Percentiles rank a stretch among this genome's conserved stretches.
Conservation (phyloP, 2,888 invertebrate species). For the Byasa hedistus region DNA sequence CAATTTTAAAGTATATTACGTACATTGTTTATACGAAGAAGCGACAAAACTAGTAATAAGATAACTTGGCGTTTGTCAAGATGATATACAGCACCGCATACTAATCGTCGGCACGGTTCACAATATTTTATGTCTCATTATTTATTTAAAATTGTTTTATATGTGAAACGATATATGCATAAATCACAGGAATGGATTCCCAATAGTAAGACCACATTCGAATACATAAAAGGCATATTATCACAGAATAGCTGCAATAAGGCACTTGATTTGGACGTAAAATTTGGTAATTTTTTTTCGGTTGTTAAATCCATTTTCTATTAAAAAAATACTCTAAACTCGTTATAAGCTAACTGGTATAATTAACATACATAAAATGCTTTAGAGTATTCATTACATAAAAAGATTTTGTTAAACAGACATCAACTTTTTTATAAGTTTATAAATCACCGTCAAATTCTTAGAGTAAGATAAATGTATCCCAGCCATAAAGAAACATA, state of each 20-base stretch:
- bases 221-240: constrained; percentile 18
- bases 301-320: background rate
- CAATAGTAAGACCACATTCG: constrained; percentile 4
- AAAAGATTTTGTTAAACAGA: background rate
- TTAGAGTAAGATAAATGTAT: background rate
- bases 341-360: too few species aligned
- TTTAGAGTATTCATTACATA: background rate
- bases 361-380: background rate
- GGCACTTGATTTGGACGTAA: constrained; percentile 36
- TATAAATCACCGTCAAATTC: background rate
- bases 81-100: too few species aligned
- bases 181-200: too few species aligned
- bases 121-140: too few species aligned
- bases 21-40: too few species aligned
- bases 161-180: too few species aligned
- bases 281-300: background rate
- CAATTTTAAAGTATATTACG: background rate
- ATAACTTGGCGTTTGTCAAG: too few species aligned
- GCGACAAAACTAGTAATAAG: too few species aligned
- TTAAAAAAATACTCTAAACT: too few species aligned
- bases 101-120: too few species aligned
- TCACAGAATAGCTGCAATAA: constrained; percentile 42
- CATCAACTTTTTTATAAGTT: background rate
- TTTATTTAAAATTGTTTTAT: too few species aligned
- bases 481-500: background rate